Base-by-base conservation (phyloP, 2,888 invertebrate genomes). In the Nomada hirtipes region DNA sequence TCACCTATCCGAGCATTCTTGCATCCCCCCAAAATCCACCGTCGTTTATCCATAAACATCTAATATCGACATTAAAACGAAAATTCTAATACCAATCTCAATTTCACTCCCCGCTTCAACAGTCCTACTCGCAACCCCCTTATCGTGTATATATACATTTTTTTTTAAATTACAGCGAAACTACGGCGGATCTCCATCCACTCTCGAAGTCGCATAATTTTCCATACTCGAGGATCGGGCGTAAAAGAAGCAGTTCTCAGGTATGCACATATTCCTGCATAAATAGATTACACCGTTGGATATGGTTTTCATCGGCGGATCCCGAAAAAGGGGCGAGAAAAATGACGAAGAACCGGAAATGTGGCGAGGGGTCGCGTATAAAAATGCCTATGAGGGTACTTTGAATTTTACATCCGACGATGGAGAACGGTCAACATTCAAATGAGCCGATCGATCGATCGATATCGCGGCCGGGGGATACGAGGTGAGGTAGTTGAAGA, bases 251-350 rank as follows among this genome's bases (percentile, higher is more conserved):
- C 36, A 72, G 74, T 74, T 84, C 78, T 71, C 87, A 88, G 83
- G 90, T 90, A 89, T 92, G 91, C 92, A 92, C 92, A 92, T 92
- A 92, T 92, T 91, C 90, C 90, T 89, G 91, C 91, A 92, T 92
- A 92, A 92, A 91, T 92, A 91, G 89, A 92, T 92, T 91, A 91
- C 64, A 69, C 59, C 59, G 76, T 68, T 69, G 83, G 84, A 84
- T 87, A 85, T 82, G 52, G 86, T 86, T 88, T 86, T 83, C 84
- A 86, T 85, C 81, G 80, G 63, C 59, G 74, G 75, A 79, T 23
- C 70, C 76, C 70, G 64, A 71, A 74, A 68, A 67, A 70, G 79
- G 29, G 61, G 70, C 15, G 73, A 73, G 67, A 76, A 44, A 55
- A 70, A 71, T 59, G 26, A 64, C 52, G 59, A 60, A 53, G 60